Evolutionary conservation across 2,888 invertebrate genomes (phyloP).

Genomic region (Muscina levida): DNA sequence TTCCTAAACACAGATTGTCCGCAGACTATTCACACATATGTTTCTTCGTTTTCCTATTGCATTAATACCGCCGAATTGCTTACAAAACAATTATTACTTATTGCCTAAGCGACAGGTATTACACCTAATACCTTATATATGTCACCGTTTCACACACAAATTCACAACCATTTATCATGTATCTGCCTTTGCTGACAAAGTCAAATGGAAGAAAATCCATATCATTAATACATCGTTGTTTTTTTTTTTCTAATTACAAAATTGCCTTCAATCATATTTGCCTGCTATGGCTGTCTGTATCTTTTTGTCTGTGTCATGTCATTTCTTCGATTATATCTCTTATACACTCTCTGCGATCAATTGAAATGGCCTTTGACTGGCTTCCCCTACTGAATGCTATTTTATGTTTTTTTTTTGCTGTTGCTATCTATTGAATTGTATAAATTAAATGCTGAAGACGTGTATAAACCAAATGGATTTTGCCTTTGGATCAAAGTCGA

Average conservation of each 20-base stretch:
- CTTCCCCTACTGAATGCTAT: not conserved
- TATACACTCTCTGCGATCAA: not conserved
- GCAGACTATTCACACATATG: no score
- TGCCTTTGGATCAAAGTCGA: not conserved
- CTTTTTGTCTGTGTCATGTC: not conserved
- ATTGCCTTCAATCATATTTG: conserved; percentile 43
- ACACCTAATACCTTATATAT: no score
- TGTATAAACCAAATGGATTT: conserved; percentile 43
- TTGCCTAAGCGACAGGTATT: no score
- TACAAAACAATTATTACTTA: no score
- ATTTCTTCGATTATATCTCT: not conserved
- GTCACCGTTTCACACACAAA: no score
- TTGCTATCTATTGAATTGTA: conserved; percentile 38
- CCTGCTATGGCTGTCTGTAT: conserved; percentile 11
- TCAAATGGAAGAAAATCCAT: conserved; percentile 22
- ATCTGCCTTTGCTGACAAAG: conserved; percentile 23
- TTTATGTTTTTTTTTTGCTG: no score
- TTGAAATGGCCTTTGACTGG: conserved; percentile 15
- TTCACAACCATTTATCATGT: conserved; percentile 26
- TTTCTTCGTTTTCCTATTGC: no score
- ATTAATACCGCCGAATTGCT: no score
- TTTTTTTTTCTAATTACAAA: conserved; percentile 47
- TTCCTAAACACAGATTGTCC: no score
- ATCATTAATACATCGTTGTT: conserved; percentile 40
- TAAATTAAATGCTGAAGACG: conserved; percentile 57